Conservation (phyloP, 2,797 vertebrate genomes). For the Spheniscus humboldti region DNA sequence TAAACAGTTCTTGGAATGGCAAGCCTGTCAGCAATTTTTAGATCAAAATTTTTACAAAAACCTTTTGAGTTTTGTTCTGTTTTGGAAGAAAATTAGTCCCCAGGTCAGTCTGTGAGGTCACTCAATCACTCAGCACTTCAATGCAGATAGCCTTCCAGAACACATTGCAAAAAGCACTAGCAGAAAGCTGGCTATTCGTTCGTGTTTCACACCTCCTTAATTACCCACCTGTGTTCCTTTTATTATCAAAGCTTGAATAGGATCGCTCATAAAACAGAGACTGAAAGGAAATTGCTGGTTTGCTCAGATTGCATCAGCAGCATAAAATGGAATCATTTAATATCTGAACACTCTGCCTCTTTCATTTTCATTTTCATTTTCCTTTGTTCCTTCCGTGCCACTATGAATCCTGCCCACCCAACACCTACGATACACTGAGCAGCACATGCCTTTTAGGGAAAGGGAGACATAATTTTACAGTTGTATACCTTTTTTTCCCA, state of each 20-base stretch:
- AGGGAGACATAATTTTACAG: not conserved
- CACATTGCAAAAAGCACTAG: not conserved
- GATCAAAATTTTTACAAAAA: constrained; percentile 11
- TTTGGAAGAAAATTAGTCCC: constrained; percentile 49
- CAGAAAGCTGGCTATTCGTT: constrained; percentile 61
- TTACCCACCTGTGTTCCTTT: constrained; percentile 77
- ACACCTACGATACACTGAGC: not conserved
- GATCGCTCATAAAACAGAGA: constrained; percentile 69
- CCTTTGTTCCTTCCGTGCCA: constrained; percentile 15
- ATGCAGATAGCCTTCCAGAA: constrained; percentile 46
- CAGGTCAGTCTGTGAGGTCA: constrained; percentile 54
- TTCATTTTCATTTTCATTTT: constrained; percentile 38
- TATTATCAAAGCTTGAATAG: constrained; percentile 70
- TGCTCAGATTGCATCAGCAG: constrained; percentile 71
- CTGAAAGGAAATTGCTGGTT: constrained; percentile 77
- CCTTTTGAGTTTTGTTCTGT: constrained; percentile 16
- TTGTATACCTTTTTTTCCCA: not conserved
- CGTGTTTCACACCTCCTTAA: constrained; percentile 73
- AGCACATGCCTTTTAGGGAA: not conserved
- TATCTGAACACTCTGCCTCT: constrained; percentile 27
- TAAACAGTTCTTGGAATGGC: not conserved
- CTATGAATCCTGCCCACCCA: not conserved
- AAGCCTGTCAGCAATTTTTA: not conserved
- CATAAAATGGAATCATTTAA: constrained; percentile 66
- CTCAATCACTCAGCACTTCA: constrained; percentile 52